Base-by-base conservation (phyloP, 2,113 vertebrate genomes). In the Ellobius talpinus region DNA sequence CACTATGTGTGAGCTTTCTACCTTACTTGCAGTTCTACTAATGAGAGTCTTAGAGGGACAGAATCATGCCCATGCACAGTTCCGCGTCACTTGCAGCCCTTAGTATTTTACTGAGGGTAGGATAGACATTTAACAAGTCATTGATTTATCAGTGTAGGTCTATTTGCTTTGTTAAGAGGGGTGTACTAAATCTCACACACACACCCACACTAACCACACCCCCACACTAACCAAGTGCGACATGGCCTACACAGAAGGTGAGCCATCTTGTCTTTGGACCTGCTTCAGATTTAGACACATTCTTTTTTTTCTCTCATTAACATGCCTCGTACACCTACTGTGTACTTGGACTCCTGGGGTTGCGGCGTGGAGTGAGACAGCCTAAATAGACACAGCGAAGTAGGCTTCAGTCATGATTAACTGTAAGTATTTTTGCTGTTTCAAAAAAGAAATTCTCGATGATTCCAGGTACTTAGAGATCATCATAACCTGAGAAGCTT, bases 181-280 rank as follows among this genome's bases (percentile, higher is more conserved):
- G 5, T 29, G 7, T 6, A 36, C n/a, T 52, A 36, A 91, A 82
- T 47, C 42, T 47, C 31, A 36, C 5, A 16, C 45, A 45, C 5
- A 24, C 31, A 52, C 5, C 36, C 50, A 8, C 2, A 3, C 36
- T 72, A 12, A 23, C 63, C 7, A 13, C 5, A 24, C 31, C 45
- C 5, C 36, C 50, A 8, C 2, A 3, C 36, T 72, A 12, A 23
- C 63, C 7, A 13, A 1, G 12, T 47, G 19, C 47, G 33, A 33
- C 24, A 12, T 0, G 29, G 45, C 31, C 24, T 24, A 6, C 14
- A 31, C 8, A 0, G 8, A 47, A 8, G 1, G 39, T 0, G 0
- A 52, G 13, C 2, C 4, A 0, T 1, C 10, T 10, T 74, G 1
- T 19, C 31, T 58, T 29, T 47, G 85, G 12, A 50, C 58, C 66